phyloP scores from a whole-genome alignment of 2,113 vertebrate genomes.

The Accipiter virgatus region DNA sequence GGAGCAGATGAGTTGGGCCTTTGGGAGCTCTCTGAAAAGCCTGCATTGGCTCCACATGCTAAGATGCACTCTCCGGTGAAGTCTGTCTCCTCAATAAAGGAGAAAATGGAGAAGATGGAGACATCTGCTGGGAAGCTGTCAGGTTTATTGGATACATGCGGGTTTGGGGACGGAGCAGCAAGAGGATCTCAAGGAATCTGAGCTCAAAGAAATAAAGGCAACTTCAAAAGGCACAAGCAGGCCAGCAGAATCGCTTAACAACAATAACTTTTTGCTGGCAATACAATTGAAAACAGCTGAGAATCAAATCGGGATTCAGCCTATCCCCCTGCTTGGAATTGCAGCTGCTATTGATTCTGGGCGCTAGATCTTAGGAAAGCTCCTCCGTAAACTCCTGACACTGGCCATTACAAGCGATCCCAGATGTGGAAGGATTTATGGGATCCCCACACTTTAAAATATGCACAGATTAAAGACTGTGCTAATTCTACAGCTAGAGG shows the following conservation, averaged over 20 bases:
- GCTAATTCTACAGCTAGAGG: neutral
- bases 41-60: neutral
- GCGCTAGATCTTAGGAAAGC: conserved; percentile 58
- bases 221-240: conserved; percentile 61
- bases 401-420: conserved; percentile 33
- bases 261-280: conserved; percentile 33
- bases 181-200: conserved; percentile 53
- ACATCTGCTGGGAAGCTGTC: conserved; percentile 67
- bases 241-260: conserved; percentile 32
- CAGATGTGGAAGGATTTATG: conserved; percentile 69
- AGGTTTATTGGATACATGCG: conserved; percentile 47
- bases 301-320: conserved; percentile 23
- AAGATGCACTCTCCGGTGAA: neutral
- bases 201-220: conserved; percentile 62
- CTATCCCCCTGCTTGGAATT: conserved; percentile 8
- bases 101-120: conserved; percentile 51
- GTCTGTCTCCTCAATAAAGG: neutral
- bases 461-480: neutral
- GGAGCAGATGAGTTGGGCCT: neutral
- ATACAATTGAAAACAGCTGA: conserved; percentile 63
- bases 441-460: conserved; percentile 39
- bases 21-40: neutral
- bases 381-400: conserved; percentile 59
- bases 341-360: conserved; percentile 66
- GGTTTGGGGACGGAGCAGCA: conserved; percentile 20